A percentile compares a stretch with the other conserved stretches of the same genome.
Evolutionary conservation across 1,140 invertebrate species (phyloP).

Genomic region (Pogonus chalceus): DNA sequence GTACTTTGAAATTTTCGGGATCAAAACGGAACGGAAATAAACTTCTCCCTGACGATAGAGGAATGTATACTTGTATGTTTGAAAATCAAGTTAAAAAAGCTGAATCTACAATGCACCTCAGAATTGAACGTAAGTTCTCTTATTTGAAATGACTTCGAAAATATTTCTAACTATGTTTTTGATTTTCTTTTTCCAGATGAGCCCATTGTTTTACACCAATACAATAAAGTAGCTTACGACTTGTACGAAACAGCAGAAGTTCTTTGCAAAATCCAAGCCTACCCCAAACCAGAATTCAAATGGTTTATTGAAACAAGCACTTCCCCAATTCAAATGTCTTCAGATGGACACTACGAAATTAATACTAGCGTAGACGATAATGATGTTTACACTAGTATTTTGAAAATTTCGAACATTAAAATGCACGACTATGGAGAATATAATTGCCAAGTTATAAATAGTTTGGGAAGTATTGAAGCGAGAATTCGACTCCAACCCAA

Average conservation of each 20-base stretch:
- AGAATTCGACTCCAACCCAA: conserved; percentile 72
- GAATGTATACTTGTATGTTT: conserved; percentile 78
- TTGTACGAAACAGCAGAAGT: conserved; percentile 73
- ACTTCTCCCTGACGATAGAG: conserved; percentile 70
- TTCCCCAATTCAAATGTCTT: conserved; percentile 59
- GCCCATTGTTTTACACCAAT: conserved; percentile 72
- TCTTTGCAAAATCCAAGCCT: conserved; percentile 80
- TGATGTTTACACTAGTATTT: conserved; percentile 72
- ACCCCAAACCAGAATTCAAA: conserved; percentile 84
- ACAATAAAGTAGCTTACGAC: conserved; percentile 83
- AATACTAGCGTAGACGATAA: conserved; percentile 69
- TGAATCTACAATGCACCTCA: conserved; percentile 77
- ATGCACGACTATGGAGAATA: conserved; percentile 83
- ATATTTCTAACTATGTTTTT: too few relatives aligned
- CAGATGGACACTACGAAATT: conserved; percentile 78
- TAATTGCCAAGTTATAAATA: conserved; percentile 72
- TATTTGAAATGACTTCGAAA: too few relatives aligned
- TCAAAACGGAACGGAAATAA: conserved; percentile 63
- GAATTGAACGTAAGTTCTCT: conserved; percentile 78
- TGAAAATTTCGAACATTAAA: conserved; percentile 65
- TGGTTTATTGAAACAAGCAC: conserved; percentile 73
- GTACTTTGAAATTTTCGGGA: conserved; percentile 69
- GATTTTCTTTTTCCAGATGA: conserved; percentile 49
- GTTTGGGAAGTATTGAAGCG: conserved; percentile 61
- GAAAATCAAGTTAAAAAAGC: conserved; percentile 80